Base-by-base conservation (phyloP, 2,113 vertebrate genomes). In the Ramphastos sulfuratus region DNA sequence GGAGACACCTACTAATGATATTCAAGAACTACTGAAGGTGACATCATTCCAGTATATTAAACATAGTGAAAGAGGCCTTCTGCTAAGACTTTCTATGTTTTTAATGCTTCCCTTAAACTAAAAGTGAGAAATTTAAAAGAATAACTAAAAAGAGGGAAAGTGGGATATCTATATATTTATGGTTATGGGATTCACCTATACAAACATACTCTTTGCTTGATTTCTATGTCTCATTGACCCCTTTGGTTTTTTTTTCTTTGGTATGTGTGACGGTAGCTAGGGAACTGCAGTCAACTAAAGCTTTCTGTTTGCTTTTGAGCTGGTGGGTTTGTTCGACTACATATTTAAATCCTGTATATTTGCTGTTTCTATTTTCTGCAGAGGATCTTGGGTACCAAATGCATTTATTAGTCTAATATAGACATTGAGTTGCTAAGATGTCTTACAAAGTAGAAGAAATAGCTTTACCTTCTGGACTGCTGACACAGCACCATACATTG, bases 21-120 rank as follows among this genome's bases (percentile, higher is more conserved):
- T 67, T 81, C 75, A 94, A 94, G 88, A 94, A 64, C 83, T 78
- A 28, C 52, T 95, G 89, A 95, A 94, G 92, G 90, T 95, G 92
- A 90, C 79, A 92, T 92, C 87, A 63, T 83, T 87, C 25, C 46
- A 30, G 28, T 66, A 10, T 12, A 54, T 63, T 35, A 61, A 82
- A 75, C 70, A 46, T 4, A 24, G n/a, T 19, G 13, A 65, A 83
- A 83, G 82, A 92, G 10, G 24, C 25, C 5, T 13, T 15, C 5
- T 80, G 31, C 54, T 83, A 61, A 64, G 72, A 59, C 12, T 63
- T 66, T 42, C 4, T 35, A 9, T 4, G 0, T n/a, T 60, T 91
- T 56, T 74, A 89, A 89, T 59, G 59, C 44, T 67, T 89, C 30
- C 17, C 30, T 83, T 88, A 79, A 50, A 13, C 15, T 46, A 0